A percentile compares a stretch with the other conserved stretches of the same genome.
Conservation (phyloP, 2,113 vertebrate species). For the Periophthalmodon schlosseri region DNA sequence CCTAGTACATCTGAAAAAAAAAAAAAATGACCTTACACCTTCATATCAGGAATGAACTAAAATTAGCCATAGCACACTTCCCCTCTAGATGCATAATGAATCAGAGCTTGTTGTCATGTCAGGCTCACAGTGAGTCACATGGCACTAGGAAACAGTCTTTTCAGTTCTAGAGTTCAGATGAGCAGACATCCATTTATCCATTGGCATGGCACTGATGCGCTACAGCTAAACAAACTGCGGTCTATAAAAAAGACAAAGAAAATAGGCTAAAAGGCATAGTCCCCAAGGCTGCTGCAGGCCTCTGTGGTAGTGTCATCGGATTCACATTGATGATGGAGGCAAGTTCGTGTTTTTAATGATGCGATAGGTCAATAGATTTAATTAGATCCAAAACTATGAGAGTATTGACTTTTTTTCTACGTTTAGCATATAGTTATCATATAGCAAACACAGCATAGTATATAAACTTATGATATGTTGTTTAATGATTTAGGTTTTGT, state of each 20-base stretch:
- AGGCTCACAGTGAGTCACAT: slow-evolving; percentile 6
- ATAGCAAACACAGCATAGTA: too few relatives aligned
- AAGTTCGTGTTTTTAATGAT: neutral
- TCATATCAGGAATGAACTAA: neutral
- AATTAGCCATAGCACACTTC: neutral
- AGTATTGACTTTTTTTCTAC: neutral
- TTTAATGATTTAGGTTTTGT: too few relatives aligned
- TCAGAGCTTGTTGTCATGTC: slow-evolving; percentile 11
- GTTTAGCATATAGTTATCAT: too few relatives aligned
- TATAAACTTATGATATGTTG: too few relatives aligned
- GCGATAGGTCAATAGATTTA: neutral
- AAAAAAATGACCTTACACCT: neutral
- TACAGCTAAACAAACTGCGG: slow-evolving; percentile 6
- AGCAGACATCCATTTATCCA: slow-evolving; percentile 62
- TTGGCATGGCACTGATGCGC: slow-evolving; percentile 59
- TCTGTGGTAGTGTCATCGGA: slow-evolving; percentile 32
- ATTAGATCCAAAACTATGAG: neutral
- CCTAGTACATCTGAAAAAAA: neutral
- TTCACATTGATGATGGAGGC: slow-evolving; percentile 9
- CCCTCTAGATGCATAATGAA: neutral
- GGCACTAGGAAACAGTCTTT: slow-evolving; percentile 1
- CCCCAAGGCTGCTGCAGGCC: slow-evolving; percentile 12
- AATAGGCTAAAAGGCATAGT: slow-evolving; percentile 38
- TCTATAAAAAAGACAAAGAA: slow-evolving; percentile 3
- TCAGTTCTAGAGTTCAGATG: slow-evolving; percentile 31